Evolutionary conservation across 2,797 vertebrate species (phyloP).

Genomic region (Allobates femoralis): DNA sequence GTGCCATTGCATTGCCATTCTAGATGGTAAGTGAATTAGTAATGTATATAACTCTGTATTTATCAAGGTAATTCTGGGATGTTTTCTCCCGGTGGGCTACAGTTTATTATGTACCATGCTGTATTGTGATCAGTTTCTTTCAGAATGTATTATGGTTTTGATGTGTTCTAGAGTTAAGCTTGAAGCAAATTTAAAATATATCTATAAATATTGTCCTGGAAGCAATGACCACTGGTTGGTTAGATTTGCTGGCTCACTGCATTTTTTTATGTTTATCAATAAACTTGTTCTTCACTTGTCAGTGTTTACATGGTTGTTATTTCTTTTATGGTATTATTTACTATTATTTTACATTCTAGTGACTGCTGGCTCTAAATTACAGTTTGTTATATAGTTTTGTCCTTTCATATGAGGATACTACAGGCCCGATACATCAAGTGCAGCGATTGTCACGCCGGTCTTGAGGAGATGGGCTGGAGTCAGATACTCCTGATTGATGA

Average conservation of each 20-base stretch:
- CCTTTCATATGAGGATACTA: no score
- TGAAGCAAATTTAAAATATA: slow-evolving; percentile 58
- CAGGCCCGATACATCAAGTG: no score
- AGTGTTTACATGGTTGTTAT: background rate
- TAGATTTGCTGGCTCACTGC: slow-evolving; percentile 63
- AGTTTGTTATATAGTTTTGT: no score
- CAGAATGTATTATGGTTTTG: slow-evolving; percentile 46
- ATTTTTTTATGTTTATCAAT: slow-evolving; percentile 64
- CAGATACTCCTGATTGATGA: no score
- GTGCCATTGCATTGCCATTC: slow-evolving; percentile 32
- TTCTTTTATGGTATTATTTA: background rate
- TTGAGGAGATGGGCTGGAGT: no score
- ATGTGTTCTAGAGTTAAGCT: slow-evolving; percentile 49
- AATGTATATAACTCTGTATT: slow-evolving; percentile 54
- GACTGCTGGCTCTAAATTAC: background rate
- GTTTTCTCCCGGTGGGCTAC: slow-evolving; percentile 28
- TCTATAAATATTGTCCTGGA: slow-evolving; percentile 61
- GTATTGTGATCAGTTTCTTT: slow-evolving; percentile 53
- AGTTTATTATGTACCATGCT: slow-evolving; percentile 49
- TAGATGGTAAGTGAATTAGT: slow-evolving; percentile 9
- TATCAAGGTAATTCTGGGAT: slow-evolving; percentile 31
- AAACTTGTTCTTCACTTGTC: slow-evolving; percentile 55
- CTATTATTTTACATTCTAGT: background rate
- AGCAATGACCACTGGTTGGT: slow-evolving; percentile 64
- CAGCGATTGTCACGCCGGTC: no score